phyloP scores from a whole-genome alignment of 2,888 invertebrate genomes.

The Chalcis sispes region DNA sequence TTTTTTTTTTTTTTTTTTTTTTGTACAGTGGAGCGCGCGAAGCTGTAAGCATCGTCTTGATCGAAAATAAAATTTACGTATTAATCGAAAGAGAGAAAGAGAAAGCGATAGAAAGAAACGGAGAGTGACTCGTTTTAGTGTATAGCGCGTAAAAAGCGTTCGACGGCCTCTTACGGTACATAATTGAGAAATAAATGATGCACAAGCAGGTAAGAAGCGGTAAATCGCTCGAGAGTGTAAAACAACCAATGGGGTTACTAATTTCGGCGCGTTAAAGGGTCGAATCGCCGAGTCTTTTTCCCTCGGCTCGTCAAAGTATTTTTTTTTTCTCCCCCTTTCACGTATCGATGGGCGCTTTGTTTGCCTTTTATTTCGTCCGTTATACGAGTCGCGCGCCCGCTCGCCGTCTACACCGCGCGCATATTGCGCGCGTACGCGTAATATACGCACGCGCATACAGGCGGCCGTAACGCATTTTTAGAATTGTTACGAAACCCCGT shows the following conservation, averaged over 20 bases:
- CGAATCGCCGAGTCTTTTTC: constrained; percentile 63
- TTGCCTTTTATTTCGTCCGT: constrained; percentile 65
- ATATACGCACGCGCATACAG: too few species aligned
- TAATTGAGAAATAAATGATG: constrained; percentile 29
- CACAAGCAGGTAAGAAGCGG: constrained; percentile 23
- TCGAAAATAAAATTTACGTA: too few species aligned
- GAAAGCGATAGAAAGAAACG: neutral
- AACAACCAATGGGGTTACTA: constrained; percentile 73
- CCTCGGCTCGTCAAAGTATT: constrained; percentile 58
- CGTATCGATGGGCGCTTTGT: constrained; percentile 59
- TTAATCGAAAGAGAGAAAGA: too few species aligned
- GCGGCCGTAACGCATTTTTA: constrained; percentile 7
- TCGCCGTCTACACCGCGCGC: neutral
- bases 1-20: too few species aligned
- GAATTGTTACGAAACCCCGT: neutral
- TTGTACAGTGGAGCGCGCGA: too few species aligned
- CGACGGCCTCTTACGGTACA: too few species aligned
- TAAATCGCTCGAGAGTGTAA: constrained; percentile 60
- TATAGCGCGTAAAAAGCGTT: too few species aligned
- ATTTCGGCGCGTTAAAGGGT: constrained; percentile 74
- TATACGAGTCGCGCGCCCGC: neutral
- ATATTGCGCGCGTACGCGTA: neutral
- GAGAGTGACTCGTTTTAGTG: neutral
- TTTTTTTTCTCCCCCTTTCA: constrained; percentile 40
- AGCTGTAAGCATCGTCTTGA: too few species aligned